Evolutionary conservation across 1,140 invertebrate genomes (phyloP), one percentile per base, ranked within the genome.

Genomic region (Semibalanus balanoides): DNA sequence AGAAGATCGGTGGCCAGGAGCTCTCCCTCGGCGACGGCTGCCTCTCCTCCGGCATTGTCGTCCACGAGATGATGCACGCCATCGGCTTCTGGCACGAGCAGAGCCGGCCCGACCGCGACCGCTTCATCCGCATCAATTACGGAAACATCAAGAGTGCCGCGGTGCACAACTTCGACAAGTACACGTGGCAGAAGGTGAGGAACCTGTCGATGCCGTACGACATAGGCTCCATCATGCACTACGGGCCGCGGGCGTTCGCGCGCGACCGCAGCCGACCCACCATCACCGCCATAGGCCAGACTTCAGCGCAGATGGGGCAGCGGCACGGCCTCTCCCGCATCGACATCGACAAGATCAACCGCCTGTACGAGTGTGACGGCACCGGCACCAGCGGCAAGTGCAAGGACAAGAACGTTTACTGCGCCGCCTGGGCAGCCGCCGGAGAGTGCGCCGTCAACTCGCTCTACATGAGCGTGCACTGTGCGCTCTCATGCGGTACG

Each of bases 141-240:
- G 79, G 88, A 0, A 95, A 95, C 82, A 88, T 95, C 30, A 83
- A 88, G 51, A 93, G 89, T 83, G 79, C 88, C 0, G 95, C 95
- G 81, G 81, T 82, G 17, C 79, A 82, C n/a, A 86, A 88, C 76
- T 87, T 86, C 79, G 76, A 82, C 30, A 86, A 84, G 74, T 84
- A 83, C 74, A 78, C 84, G n/a, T n/a, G n/a, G n/a, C n/a, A n/a
- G n/a, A n/a, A n/a, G n/a, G n/a, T n/a, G n/a, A n/a, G n/a, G n/a
- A n/a, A n/a, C n/a, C n/a, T n/a, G n/a, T n/a, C n/a, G n/a, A n/a
- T n/a, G n/a, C n/a, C n/a, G n/a, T 87, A 87, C 79, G 87, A 89
- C 77, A n/a, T 74, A 74, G 75, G 78, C 75, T 85, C 84, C 0
- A 82, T 87, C 31, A 86, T 87, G 86, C 86, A 87, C 78, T 87